Percentiles rank a stretch among this genome's conserved stretches.
Evolutionary conservation across 2,797 vertebrate genomes (phyloP).

Genomic region (Mormyrus hasselquistii): DNA sequence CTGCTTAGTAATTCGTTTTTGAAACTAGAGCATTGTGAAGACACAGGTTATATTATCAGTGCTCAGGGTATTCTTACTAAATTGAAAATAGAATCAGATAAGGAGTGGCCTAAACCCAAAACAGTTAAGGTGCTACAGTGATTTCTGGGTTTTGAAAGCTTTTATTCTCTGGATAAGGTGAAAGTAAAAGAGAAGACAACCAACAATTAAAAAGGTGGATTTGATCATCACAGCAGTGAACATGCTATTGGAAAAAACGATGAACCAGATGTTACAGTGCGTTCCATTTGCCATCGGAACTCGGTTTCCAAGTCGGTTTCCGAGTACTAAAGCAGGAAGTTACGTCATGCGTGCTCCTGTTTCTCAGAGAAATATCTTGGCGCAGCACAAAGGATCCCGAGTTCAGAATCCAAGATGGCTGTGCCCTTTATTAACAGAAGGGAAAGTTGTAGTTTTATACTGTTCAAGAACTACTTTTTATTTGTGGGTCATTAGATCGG

Average conservation of each 20-base stretch:
- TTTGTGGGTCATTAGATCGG: too few relatives aligned
- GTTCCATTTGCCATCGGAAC: too few relatives aligned
- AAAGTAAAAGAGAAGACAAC: not conserved
- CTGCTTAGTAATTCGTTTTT: not conserved
- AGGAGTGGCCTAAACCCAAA: not conserved
- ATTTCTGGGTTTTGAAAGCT: not conserved
- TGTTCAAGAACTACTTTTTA: too few relatives aligned
- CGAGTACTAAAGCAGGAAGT: too few relatives aligned
- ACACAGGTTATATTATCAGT: not conserved
- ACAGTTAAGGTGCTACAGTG: not conserved
- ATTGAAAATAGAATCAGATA: not conserved
- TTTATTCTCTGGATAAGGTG: not conserved
- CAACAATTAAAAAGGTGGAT: not conserved
- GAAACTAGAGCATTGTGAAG: not conserved
- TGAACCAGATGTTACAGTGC: not conserved
- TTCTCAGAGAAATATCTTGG: too few relatives aligned
- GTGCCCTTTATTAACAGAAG: too few relatives aligned
- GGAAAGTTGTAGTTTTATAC: too few relatives aligned
- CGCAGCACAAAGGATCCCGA: too few relatives aligned
- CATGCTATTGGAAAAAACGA: not conserved
- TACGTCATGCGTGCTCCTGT: too few relatives aligned
- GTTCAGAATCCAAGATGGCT: too few relatives aligned
- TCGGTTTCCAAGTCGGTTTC: too few relatives aligned
- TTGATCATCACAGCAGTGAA: not conserved
- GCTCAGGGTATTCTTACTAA: not conserved